These are phyloP conservation scores for Augochlora pura DNA, from an alignment of 1,140 invertebrate genomes.

Conservation along the genomic window DNA sequence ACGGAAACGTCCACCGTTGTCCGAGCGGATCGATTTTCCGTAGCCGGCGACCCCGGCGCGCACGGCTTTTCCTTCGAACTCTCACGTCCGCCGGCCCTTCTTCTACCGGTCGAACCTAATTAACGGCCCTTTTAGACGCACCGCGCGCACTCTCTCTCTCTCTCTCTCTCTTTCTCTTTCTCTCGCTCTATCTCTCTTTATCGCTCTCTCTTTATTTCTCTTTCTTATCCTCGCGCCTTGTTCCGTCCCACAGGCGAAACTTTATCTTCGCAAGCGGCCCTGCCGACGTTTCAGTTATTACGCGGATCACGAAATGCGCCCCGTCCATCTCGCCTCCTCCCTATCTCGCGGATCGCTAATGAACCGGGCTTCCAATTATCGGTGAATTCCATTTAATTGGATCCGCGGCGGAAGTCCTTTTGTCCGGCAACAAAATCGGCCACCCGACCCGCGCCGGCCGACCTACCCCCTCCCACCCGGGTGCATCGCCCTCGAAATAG, in stretches of 20 bases:
- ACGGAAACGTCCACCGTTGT: background rate
- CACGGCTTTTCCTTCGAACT: background rate
- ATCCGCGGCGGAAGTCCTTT: slow-evolving; percentile 17
- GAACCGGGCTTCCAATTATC: slow-evolving; percentile 39
- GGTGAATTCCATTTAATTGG: slow-evolving; percentile 36
- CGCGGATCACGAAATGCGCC: slow-evolving; percentile 1
- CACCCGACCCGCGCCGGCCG: background rate
- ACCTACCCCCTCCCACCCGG: background rate
- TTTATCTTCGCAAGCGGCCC: background rate
- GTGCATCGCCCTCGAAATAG: background rate
- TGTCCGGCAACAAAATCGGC: slow-evolving; percentile 26
- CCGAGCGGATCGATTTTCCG: background rate
- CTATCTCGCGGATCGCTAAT: slow-evolving; percentile 22
- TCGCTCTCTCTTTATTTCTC: too few species aligned
- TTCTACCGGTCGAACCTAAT: background rate
- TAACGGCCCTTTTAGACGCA: background rate
- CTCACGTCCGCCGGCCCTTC: background rate
- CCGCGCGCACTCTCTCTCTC: too few species aligned
- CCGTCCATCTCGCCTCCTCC: background rate
- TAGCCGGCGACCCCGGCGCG: too few species aligned
- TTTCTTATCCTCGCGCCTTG: too few species aligned
- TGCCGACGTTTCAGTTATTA: slow-evolving; percentile 33
- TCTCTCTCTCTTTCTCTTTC: too few species aligned
- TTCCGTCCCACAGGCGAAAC: too few species aligned
- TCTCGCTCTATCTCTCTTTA: too few species aligned